A percentile compares a stretch with the other conserved stretches of the same genome.
Evolutionary conservation across 2,888 invertebrate genomes (phyloP).

Genomic region (Eremobia ochroleuca): DNA sequence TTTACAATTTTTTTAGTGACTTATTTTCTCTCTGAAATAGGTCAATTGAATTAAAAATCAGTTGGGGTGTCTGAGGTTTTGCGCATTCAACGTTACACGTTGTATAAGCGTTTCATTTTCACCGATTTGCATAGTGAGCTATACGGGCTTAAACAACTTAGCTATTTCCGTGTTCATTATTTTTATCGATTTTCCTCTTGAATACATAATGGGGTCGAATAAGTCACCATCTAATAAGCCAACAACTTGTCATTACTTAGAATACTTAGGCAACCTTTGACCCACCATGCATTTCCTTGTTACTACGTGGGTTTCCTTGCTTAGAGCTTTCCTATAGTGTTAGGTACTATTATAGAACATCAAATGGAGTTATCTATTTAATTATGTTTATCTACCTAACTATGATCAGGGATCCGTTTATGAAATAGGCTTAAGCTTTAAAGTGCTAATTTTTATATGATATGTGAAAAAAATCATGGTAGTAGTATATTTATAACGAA

Average conservation of each 20-base stretch:
- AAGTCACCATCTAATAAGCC: slow-evolving; percentile 17
- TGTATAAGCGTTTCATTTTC: slow-evolving; percentile 45
- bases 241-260: slow-evolving; percentile 29
- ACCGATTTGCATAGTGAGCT: slow-evolving; percentile 30
- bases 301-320: background rate
- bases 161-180: slow-evolving; percentile 46
- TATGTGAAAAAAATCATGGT: no score
- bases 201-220: slow-evolving; percentile 29
- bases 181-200: slow-evolving; percentile 35
- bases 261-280: slow-evolving; percentile 10
- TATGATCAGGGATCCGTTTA: no score
- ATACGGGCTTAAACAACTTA: slow-evolving; percentile 15
- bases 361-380: background rate
- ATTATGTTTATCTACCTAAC: background rate
- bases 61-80: no score
- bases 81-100: no score
- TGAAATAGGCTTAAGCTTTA: no score
- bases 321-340: background rate
- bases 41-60: no score
- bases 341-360: background rate
- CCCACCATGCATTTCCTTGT: background rate
- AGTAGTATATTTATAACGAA: no score
- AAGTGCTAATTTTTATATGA: no score
- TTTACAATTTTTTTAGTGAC: no score
- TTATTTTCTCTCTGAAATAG: no score